These are phyloP conservation scores for Prochilodus magdalenae DNA, from an alignment of 2,113 vertebrate species.

Conservation along the genomic window DNA sequence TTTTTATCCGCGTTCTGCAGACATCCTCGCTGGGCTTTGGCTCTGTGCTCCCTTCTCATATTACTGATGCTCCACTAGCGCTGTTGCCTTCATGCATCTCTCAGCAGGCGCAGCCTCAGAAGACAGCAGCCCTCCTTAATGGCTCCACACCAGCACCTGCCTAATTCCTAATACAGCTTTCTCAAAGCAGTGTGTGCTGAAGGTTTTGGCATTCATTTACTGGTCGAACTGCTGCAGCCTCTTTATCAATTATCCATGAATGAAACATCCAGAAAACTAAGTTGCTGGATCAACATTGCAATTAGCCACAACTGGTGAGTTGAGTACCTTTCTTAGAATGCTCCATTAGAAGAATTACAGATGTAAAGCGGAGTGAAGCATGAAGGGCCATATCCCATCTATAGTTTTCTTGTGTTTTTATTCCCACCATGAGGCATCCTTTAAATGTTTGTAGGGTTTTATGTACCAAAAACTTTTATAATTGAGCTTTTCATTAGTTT, in stretches of 20 bases:
- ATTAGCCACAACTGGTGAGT: too few relatives aligned
- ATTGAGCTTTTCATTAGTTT: too few relatives aligned
- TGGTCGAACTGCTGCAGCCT: background rate
- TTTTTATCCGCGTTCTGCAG: background rate
- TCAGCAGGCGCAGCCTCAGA: conserved; percentile 15
- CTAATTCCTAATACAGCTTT: background rate
- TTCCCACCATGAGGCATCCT: too few relatives aligned
- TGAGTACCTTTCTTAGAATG: too few relatives aligned
- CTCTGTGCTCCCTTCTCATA: conserved; percentile 22
- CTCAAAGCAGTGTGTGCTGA: background rate
- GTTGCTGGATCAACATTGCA: background rate
- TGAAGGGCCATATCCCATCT: too few relatives aligned
- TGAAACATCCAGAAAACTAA: background rate
- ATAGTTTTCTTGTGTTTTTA: too few relatives aligned
- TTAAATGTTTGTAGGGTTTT: too few relatives aligned
- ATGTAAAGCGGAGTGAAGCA: too few relatives aligned
- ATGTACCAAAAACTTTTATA: too few relatives aligned
- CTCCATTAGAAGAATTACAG: too few relatives aligned
- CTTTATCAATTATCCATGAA: background rate
- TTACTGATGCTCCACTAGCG: conserved; percentile 7
- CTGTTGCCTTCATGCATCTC: conserved; percentile 30
- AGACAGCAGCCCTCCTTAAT: conserved; percentile 1
- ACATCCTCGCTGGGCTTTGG: background rate
- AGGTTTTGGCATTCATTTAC: background rate
- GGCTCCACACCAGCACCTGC: background rate